Base-by-base conservation (phyloP, 2,797 vertebrate species). In the Eulemur mongoz region DNA sequence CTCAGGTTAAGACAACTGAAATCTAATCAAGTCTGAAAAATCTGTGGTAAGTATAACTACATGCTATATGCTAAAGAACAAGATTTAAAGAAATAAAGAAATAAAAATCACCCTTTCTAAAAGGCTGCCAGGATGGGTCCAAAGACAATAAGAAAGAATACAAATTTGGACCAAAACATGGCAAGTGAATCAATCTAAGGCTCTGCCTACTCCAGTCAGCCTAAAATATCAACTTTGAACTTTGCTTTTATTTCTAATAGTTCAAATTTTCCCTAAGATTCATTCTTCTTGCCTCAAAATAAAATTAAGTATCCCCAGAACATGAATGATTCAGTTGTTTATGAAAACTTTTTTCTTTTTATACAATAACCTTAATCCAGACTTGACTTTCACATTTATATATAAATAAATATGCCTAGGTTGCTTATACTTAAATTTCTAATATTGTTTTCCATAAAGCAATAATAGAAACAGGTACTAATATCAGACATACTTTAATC, bases 221-320 rank as follows among this genome's bases (percentile, higher is more conserved):
- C 25, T 92, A 80, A 80, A 82, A 81, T 76, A 89, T 14, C 63
- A 92, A 67, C 73, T 85, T 22, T 70, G 40, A 92, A 92, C 73
- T 96, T 65, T 94, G 76, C 73, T 97, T 95, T 96, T 84, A 94
- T 94, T 95, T 95, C 75, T 72, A 96, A 70, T 32, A 93, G 48
- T 94, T 57, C 30, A 65, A 87, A 85, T 78, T 94, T 96, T 90
- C 40, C 83, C 61, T 93, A 38, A 96, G 95, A 91, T 65, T 57
- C n/a, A 80, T 40, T 90, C 40, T 63, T 86, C n/a, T 86, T 95
- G 61, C 52, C 65, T 97, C 76, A 96, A 96, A 96, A 89, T 80
- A 96, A 96, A 97, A 92, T 7, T 67, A 88, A 88, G 25, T 70
- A 95, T 95, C 50, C 25, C 30, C 45, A 82, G 38, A 95, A 85